These are phyloP conservation scores for Melanostoma scalare DNA, from an alignment of 2,888 invertebrate genomes.

Conservation along the genomic window DNA sequence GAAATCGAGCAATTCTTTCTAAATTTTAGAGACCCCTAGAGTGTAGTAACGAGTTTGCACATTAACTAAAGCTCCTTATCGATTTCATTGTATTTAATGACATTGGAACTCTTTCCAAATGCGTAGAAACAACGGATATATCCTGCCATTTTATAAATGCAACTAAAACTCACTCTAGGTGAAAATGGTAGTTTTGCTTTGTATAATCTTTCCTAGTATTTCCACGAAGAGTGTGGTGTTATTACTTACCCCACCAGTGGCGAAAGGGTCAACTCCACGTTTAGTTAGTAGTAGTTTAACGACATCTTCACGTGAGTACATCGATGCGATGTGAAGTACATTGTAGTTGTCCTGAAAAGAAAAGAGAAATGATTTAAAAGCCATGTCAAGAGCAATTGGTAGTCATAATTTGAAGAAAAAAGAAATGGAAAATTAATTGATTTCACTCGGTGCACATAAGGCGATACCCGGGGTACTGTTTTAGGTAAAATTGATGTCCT, in stretches of 20 bases:
- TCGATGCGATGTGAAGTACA: slow-evolving; percentile 96
- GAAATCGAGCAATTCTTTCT: slow-evolving; percentile 34
- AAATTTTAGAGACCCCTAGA: slow-evolving; percentile 14
- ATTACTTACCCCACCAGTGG: slow-evolving; percentile 94
- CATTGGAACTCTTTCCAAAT: not conserved
- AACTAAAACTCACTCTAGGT: not conserved
- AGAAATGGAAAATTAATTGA: no score
- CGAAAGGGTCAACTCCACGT: slow-evolving; percentile 94
- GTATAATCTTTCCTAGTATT: not conserved
- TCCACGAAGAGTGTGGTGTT: not conserved
- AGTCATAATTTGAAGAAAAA: no score
- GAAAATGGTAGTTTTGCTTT: slow-evolving; percentile 4
- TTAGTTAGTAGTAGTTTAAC: slow-evolving; percentile 94
- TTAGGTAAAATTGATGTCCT: no score
- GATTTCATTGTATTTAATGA: slow-evolving; percentile 19
- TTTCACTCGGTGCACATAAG: no score
- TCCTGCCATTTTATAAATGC: not conserved
- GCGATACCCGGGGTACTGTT: no score
- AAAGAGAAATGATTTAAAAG: slow-evolving; percentile 34
- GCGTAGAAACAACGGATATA: not conserved
- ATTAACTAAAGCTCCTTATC: slow-evolving; percentile 27
- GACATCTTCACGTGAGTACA: slow-evolving; percentile 97
- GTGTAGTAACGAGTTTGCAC: slow-evolving; percentile 44
- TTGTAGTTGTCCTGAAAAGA: slow-evolving; percentile 95
- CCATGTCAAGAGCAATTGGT: no score